These are phyloP conservation scores for Psettodes erumei DNA, from an alignment of 2,113 vertebrate genomes.

Conservation along the genomic window DNA sequence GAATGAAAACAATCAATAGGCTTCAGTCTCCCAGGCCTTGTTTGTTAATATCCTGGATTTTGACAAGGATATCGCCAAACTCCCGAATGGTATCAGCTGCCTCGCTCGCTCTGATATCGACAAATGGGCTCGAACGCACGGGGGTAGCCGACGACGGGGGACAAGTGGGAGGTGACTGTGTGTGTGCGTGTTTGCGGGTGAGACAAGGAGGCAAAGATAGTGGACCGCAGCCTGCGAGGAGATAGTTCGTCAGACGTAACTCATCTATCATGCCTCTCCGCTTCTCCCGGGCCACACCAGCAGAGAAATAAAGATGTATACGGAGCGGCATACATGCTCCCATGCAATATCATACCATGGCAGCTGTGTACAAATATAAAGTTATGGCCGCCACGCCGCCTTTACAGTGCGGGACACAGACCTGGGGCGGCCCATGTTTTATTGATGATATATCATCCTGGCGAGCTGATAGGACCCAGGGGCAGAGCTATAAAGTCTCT, in stretches of 20 bases:
- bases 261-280: conserved; percentile 42
- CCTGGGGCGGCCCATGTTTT: conserved; percentile 42
- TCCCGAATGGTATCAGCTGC: conserved; percentile 22
- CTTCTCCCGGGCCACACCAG: conserved; percentile 21
- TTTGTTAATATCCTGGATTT: conserved; percentile 57
- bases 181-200: neutral
- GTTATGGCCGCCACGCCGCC: conserved; percentile 41
- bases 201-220: conserved; percentile 25
- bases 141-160: conserved; percentile 4
- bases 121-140: conserved; percentile 18
- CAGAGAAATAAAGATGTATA: conserved; percentile 47
- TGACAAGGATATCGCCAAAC: conserved; percentile 31
- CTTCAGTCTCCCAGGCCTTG: conserved; percentile 24
- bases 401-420: conserved; percentile 39
- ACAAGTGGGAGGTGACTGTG: conserved; percentile 2
- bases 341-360: conserved; percentile 36
- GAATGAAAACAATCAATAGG: conserved; percentile 55
- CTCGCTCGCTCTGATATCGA: conserved; percentile 25
- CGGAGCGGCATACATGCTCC: conserved; percentile 13
- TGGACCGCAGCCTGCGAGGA: conserved; percentile 32
- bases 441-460: conserved; percentile 61
- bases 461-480: conserved; percentile 45
- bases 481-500: conserved; percentile 54
- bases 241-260: conserved; percentile 31
- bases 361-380: conserved; percentile 59